Conservation (phyloP, 1,140 invertebrate genomes). For the Drosophila pallidifrons region DNA sequence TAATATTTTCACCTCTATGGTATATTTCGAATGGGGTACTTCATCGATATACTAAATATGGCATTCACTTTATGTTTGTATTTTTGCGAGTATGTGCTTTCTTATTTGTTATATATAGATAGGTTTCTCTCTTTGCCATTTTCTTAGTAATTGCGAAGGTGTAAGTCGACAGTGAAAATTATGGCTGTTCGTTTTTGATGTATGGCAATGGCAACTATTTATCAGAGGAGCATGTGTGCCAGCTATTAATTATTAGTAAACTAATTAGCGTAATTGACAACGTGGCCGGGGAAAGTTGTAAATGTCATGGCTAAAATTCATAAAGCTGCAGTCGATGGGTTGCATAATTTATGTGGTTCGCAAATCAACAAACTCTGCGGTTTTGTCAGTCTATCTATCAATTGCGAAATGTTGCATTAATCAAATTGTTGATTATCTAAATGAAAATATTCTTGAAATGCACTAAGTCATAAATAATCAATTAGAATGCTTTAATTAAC, state of each 20-base stretch:
- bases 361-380: conserved; percentile 62
- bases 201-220: conserved; percentile 11
- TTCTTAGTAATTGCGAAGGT: background rate
- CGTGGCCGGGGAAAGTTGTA: conserved; percentile 38
- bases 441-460: conserved; percentile 61
- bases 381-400: conserved; percentile 39
- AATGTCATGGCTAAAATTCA: conserved; percentile 63
- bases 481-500: conserved; percentile 47
- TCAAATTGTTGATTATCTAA: conserved; percentile 70
- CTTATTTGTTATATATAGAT: background rate
- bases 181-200: background rate
- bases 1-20: too few relatives aligned
- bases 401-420: conserved; percentile 60
- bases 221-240: conserved; percentile 5
- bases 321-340: conserved; percentile 40
- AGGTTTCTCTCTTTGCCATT: background rate
- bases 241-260: conserved; percentile 58
- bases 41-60: too few relatives aligned
- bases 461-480: conserved; percentile 40
- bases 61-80: too few relatives aligned
- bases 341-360: conserved; percentile 69
- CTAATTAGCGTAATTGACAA: conserved; percentile 67
- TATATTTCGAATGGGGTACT: too few relatives aligned
- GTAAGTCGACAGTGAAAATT: background rate
- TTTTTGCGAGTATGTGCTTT: too few relatives aligned